Conservation (phyloP, 2,113 vertebrate genomes). For the Pipa parva region DNA sequence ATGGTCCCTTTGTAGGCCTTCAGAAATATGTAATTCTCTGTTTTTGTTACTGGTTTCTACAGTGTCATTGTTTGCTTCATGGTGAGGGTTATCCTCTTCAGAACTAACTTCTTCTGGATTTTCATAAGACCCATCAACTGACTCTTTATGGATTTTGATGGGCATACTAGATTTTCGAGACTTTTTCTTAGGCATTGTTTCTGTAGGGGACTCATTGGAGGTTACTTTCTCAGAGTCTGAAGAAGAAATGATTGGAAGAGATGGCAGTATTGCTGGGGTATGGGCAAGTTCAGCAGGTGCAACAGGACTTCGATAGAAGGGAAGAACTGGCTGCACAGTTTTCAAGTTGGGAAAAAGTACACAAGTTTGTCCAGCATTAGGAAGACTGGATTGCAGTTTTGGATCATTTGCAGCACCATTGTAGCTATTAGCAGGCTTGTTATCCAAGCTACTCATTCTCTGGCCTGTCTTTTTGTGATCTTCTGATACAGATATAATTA, state of each 20-base stretch:
- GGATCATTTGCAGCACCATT: constrained; percentile 69
- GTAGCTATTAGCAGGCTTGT: constrained; percentile 70
- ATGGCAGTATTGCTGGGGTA: constrained; percentile 85
- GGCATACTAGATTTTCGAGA: constrained; percentile 98
- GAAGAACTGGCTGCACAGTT: constrained; percentile 92
- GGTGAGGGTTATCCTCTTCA: constrained; percentile 69
- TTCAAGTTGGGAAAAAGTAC: constrained; percentile 92
- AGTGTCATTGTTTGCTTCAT: constrained; percentile 60
- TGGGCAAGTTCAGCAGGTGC: constrained; percentile 90
- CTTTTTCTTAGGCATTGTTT: constrained; percentile 89
- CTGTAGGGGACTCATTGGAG: constrained; percentile 61
- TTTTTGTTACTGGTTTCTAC: constrained; percentile 57
- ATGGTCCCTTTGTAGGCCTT: constrained; percentile 48
- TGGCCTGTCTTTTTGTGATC: constrained; percentile 68
- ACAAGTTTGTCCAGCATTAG: constrained; percentile 74
- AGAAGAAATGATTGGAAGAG: constrained; percentile 83
- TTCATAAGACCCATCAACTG: constrained; percentile 60
- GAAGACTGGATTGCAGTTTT: constrained; percentile 66
- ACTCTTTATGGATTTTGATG: constrained; percentile 93
- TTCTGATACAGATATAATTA: constrained; percentile 63
- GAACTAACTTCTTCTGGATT: constrained; percentile 66
- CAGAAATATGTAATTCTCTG: constrained; percentile 44
- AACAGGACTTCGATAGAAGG: constrained; percentile 90
- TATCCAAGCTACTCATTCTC: constrained; percentile 58
- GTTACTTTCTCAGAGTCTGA: constrained; percentile 75